Evolutionary conservation across 2,113 vertebrate genomes (phyloP).

Genomic region (Gallinago undulata): DNA sequence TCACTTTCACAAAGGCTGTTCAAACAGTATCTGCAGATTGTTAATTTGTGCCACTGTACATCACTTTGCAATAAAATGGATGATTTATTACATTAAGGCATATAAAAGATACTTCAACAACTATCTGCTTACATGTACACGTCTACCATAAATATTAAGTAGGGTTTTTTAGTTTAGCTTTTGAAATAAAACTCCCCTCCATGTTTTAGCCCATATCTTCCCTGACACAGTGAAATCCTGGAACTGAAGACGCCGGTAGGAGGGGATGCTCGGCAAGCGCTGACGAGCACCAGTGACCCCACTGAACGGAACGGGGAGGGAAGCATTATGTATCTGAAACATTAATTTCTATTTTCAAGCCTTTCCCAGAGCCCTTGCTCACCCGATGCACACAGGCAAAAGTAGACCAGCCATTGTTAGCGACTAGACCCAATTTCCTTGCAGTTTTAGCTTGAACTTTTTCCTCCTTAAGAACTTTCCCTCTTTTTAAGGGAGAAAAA

Average conservation of each 20-base stretch:
- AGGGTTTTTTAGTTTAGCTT: neutral
- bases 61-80: constrained; percentile 31
- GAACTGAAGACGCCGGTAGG: neutral
- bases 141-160: neutral
- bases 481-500: neutral
- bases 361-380: neutral
- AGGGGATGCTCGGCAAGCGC: neutral
- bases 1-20: constrained; percentile 68
- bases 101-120: constrained; percentile 31
- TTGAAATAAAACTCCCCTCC: neutral
- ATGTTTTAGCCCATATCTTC: neutral
- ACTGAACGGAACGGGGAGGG: rapidly evolving
- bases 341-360: neutral
- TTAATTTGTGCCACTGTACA: constrained; percentile 44
- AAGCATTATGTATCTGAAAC: neutral
- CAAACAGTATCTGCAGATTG: neutral
- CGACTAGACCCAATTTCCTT: neutral
- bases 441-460: neutral
- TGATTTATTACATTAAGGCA: constrained; percentile 14
- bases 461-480: neutral
- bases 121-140: constrained; percentile 14
- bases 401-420: neutral
- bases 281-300: neutral
- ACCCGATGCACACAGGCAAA: neutral
- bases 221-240: neutral